phyloP scores from a whole-genome alignment of 2,113 vertebrate genomes.

The Vidua chalybeata region DNA sequence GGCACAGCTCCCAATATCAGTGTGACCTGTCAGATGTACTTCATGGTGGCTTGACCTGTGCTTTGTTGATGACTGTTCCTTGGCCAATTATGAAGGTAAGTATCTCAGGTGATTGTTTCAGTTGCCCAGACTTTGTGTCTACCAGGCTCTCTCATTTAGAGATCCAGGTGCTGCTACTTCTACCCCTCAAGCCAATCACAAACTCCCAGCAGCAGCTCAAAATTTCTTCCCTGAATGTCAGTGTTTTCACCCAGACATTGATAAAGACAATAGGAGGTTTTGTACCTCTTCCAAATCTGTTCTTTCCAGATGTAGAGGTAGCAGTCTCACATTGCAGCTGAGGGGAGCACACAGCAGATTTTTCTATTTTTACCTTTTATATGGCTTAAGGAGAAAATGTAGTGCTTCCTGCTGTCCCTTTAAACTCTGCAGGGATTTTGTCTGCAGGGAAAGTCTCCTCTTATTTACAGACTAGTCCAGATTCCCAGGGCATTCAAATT shows the following conservation, averaged over 20 bases:
- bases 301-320: background rate
- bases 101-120: background rate
- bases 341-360: background rate
- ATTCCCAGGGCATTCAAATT: background rate
- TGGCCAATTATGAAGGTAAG: background rate
- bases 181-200: background rate
- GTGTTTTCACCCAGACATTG: background rate
- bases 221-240: background rate
- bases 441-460: background rate
- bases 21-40: background rate
- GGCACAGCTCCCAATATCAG: background rate
- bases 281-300: background rate
- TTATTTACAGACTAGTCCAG: background rate
- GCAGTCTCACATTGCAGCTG: fast-evolving
- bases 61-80: background rate
- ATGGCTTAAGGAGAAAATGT: background rate
- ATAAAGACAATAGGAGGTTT: background rate
- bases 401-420: background rate
- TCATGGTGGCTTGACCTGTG: background rate
- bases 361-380: background rate
- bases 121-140: background rate
- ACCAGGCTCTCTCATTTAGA: background rate
- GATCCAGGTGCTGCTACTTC: background rate
- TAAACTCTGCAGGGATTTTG: background rate
- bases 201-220: background rate